Evolutionary conservation across 2,888 invertebrate species (phyloP).

Genomic region (Caenorhabditis afra): DNA sequence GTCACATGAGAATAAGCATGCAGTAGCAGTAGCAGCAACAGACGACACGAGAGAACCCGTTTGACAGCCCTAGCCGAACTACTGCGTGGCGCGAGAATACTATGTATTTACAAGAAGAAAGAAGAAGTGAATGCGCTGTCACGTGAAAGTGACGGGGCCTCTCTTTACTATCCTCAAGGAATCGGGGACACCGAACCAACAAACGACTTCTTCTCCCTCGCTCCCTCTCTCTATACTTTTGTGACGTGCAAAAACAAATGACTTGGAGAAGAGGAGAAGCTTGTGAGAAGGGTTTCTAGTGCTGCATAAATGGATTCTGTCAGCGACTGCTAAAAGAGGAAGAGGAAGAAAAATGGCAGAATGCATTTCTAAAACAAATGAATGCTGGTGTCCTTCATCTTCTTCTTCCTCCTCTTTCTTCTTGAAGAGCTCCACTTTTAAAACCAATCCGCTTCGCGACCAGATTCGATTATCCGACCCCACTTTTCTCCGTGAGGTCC

Average conservation of each 20-base stretch:
- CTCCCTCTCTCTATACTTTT: conserved; percentile 1
- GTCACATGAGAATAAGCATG: conserved; percentile 57
- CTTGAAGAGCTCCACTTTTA: conserved; percentile 16
- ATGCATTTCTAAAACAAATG: conserved; percentile 57
- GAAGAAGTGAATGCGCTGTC: conserved; percentile 21
- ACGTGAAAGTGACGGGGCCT: conserved; percentile 32
- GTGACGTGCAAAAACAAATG: conserved; percentile 13
- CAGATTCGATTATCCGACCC: conserved; percentile 55
- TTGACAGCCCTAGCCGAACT: conserved; percentile 38
- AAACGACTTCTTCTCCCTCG: conserved; percentile 5
- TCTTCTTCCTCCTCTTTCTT: conserved; percentile 12
- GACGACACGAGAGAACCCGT: conserved; percentile 39
- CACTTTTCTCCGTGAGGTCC: conserved; percentile 31
- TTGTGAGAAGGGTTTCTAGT: background rate
- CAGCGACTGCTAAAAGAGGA: conserved; percentile 17
- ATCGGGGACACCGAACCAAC: background rate
- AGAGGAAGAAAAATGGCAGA: conserved; percentile 47
- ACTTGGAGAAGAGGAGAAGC: conserved; percentile 1
- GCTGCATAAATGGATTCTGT: conserved; percentile 25
- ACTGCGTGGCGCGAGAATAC: conserved; percentile 21
- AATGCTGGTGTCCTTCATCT: conserved; percentile 35
- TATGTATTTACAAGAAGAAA: conserved; percentile 34
- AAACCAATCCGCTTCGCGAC: conserved; percentile 48
- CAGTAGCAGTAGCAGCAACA: conserved; percentile 31
- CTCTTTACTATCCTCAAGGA: too few species aligned